Evolutionary conservation across 2,888 invertebrate species (phyloP).

Genomic region (Leptothorax acervorum): DNA sequence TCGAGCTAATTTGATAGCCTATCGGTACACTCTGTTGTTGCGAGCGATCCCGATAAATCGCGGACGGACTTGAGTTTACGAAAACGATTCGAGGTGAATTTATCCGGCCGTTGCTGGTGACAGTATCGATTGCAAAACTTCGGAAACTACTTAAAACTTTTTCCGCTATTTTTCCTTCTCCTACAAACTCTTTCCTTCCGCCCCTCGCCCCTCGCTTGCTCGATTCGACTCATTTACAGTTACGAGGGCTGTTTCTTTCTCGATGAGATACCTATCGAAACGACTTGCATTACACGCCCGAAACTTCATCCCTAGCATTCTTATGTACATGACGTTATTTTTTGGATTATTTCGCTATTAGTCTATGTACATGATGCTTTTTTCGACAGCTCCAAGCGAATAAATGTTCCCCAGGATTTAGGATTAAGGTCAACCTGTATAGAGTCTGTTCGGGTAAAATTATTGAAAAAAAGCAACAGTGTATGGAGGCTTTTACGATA

Average conservation of each 20-base stretch:
- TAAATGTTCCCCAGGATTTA: not conserved
- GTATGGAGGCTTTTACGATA: not conserved
- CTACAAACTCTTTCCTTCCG: not conserved
- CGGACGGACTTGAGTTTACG: constrained; percentile 31
- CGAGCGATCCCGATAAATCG: constrained; percentile 49
- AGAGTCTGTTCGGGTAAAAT: not conserved
- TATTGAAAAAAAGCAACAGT: not conserved
- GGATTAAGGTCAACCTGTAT: constrained; percentile 4
- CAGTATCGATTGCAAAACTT: constrained; percentile 68
- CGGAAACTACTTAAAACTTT: constrained; percentile 65
- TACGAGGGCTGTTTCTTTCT: not conserved
- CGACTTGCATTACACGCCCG: constrained; percentile 22
- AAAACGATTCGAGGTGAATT: constrained; percentile 49
- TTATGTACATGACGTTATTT: not conserved
- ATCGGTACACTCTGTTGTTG: constrained; percentile 7
- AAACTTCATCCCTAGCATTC: not conserved
- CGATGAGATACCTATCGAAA: constrained; percentile 26
- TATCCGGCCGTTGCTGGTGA: constrained; percentile 43
- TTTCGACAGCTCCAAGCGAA: not conserved
- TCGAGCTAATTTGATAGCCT: constrained; percentile 44
- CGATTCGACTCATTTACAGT: constrained; percentile 53
- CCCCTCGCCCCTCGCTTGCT: not conserved
- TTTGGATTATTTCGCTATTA: not conserved
- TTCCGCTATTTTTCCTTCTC: constrained; percentile 57
- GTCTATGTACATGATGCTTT: not conserved